Evolutionary conservation across 1,140 invertebrate species (phyloP).

Genomic region (Pygmarrhopalites habei): DNA sequence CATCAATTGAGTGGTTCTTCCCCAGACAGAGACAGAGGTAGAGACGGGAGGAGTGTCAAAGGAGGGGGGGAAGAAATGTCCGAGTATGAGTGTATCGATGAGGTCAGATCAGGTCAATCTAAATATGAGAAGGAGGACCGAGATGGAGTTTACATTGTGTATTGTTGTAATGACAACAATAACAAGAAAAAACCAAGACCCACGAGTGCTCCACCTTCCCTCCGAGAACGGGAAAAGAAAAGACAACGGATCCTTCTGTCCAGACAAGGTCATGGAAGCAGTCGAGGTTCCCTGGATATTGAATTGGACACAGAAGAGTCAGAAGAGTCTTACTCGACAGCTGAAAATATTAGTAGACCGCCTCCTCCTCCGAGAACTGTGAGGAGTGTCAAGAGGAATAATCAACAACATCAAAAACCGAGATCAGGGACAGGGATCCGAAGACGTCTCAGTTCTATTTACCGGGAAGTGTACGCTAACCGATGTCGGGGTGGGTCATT

Average conservation of each 20-base stretch:
- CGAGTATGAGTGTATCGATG: conserved; percentile 19
- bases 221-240: conserved; percentile 10
- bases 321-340: conserved; percentile 16
- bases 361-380: conserved; percentile 24
- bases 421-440: not conserved
- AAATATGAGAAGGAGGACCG: not conserved
- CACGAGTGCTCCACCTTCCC: conserved; percentile 23
- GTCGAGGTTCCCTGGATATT: conserved; percentile 1
- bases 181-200: conserved; percentile 13
- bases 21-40: no score
- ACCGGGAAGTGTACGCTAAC: conserved; percentile 10
- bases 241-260: not conserved
- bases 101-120: not conserved
- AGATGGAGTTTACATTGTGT: conserved; percentile 36
- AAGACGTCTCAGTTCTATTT: conserved; percentile 8
- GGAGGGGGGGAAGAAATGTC: conserved; percentile 1
- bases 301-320: conserved; percentile 25
- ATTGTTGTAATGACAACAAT: conserved; percentile 28
- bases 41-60: not conserved
- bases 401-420: not conserved
- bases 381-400: conserved; percentile 26
- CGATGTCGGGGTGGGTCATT: conserved; percentile 1
- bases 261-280: not conserved
- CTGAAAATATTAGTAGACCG: not conserved
- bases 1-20: no score